phyloP scores from a whole-genome alignment of 2,113 vertebrate genomes.

The Rhipidura dahli region DNA sequence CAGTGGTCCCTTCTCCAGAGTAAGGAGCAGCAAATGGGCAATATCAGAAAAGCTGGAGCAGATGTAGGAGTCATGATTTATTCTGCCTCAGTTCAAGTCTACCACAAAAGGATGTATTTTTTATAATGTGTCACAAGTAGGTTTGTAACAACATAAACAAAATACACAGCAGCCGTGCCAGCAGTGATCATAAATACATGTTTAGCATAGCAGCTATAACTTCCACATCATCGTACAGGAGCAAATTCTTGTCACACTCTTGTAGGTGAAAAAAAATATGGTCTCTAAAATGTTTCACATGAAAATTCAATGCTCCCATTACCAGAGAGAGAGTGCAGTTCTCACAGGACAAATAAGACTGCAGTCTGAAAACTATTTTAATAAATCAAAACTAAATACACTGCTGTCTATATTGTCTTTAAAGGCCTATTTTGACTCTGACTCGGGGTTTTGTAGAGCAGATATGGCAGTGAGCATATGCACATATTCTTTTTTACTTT shows the following conservation, averaged over 20 bases:
- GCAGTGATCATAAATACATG: conserved; percentile 64
- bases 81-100: background rate
- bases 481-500: background rate
- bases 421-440: conserved; percentile 42
- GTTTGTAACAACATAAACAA: conserved; percentile 54
- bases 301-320: conserved; percentile 59
- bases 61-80: conserved; percentile 12
- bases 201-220: conserved; percentile 57
- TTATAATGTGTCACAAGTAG: conserved; percentile 47
- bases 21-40: background rate
- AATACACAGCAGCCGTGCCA: conserved; percentile 20
- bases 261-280: conserved; percentile 47
- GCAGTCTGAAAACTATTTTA: conserved; percentile 55
- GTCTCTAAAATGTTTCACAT: conserved; percentile 58
- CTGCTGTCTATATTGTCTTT: conserved; percentile 8
- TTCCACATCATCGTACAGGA: conserved; percentile 43
- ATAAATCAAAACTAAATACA: conserved; percentile 59
- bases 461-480: background rate
- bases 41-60: background rate
- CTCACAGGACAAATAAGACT: conserved; percentile 57
- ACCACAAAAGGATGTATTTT: conserved; percentile 52
- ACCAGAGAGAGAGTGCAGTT: conserved; percentile 27
- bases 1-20: background rate
- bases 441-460: background rate
- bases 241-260: conserved; percentile 44